Evolutionary conservation across 35 echinoderm and acorn worm species (phyloP), one percentile per base, ranked within the genome.

Genomic region (Ophiothrix spiculata): DNA sequence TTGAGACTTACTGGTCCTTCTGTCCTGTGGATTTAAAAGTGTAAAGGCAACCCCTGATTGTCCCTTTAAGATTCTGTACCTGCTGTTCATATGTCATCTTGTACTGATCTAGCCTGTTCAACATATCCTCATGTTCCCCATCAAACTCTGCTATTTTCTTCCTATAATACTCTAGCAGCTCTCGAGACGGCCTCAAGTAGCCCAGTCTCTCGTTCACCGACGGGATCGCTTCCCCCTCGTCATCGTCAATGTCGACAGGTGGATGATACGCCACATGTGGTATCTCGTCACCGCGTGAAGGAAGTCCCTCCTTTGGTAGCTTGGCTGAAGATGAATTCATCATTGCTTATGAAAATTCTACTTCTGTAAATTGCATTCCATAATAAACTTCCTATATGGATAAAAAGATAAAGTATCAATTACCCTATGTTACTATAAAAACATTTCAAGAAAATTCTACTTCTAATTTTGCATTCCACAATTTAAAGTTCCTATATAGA

Each of bases 121-220:
- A 56, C 95, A 98, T 98, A 38, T 91, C 92, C 49, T 98, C 92
- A 80, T 98, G 95, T 37, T 98, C 95, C 42, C 89, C 89, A 88
- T 98, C 95, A 91, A 98, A 98, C 56, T 98, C 91, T 14, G 95
- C 95, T 31, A 98, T 98, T 78, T 98, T 98, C 75, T 91, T 98
- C 32, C 95, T 74, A 54, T 98, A 98, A 32, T 98, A 98, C 85
- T 98, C 95, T 38, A 98, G 54, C 11, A 98, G 88, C 79, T 98
- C 95, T 76, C 95, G 82, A 29, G 95, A 98, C 54, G 95, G 95
- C 16, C 95, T 74, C 2, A 98, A 75, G 56, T 98, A 85, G 14
- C 91, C 95, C 32, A 98, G 81, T 73, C 95, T 79, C 83, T 98
- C 85, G 87, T 94, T 98, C 21, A 98, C 92, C 77, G 95, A 89